Conservation (phyloP, 30 jellyfish, hydroid and myxozoan genomes). For the Morbakka virulenta region DNA sequence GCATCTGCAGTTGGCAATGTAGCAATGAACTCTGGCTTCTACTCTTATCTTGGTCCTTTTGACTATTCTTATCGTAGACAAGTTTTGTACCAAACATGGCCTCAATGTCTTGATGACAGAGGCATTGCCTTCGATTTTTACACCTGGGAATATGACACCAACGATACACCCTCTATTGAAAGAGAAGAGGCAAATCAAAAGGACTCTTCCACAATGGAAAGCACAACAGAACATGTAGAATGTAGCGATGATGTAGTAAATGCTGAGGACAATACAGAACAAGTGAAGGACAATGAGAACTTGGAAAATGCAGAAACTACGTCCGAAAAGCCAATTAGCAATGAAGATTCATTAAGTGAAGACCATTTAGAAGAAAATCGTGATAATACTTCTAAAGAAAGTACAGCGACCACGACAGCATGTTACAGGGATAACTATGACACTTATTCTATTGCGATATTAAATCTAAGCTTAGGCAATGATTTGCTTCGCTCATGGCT, state of each 20-base stretch:
- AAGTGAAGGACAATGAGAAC: background rate
- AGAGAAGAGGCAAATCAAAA: background rate
- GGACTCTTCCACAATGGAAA: background rate
- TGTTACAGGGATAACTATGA: too few species aligned
- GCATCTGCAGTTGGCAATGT: constrained; percentile 47
- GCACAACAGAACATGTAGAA: background rate
- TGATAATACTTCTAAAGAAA: too few species aligned
- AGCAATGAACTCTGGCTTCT: constrained; percentile 58
- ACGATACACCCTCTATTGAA: background rate
- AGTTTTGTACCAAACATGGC: constrained; percentile 33
- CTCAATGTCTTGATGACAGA: constrained; percentile 57
- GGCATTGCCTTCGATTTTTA: constrained; percentile 42
- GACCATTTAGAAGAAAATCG: too few species aligned
- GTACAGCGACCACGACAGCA: too few species aligned
- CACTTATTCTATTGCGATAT: too few species aligned
- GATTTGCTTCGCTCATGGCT: too few species aligned
- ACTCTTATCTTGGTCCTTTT: constrained; percentile 53
- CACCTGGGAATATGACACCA: constrained; percentile 35
- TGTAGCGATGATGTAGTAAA: background rate
- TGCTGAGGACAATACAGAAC: background rate
- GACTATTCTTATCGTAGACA: constrained; percentile 37
- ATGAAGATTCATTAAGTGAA: too few species aligned
- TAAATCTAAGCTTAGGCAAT: too few species aligned
- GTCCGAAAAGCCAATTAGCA: too few species aligned
- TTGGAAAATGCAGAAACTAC: constrained; percentile 20